phyloP scores from a whole-genome alignment of 2,888 invertebrate genomes.

The Drosophila prostipennis region DNA sequence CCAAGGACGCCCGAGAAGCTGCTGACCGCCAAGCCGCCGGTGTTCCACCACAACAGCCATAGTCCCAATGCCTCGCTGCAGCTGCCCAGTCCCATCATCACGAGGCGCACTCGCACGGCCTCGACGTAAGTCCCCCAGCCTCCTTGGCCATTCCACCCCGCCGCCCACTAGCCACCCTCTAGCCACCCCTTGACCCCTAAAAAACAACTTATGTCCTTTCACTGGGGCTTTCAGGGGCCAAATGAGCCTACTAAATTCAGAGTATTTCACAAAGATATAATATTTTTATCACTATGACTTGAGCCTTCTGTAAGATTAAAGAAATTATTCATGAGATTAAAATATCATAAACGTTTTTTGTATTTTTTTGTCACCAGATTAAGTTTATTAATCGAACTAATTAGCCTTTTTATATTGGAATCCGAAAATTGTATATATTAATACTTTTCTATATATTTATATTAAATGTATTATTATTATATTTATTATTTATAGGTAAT shows the following conservation, averaged over 20 bases:
- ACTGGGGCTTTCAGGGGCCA: background rate
- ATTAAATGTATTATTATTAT: too few species aligned
- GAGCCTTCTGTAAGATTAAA: too few species aligned
- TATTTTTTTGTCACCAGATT: too few species aligned
- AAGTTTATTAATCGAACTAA: too few species aligned
- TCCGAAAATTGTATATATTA: too few species aligned
- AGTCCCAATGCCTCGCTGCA: constrained; percentile 84
- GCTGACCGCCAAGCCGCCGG: constrained; percentile 77
- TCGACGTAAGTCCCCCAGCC: constrained; percentile 88
- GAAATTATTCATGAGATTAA: too few species aligned
- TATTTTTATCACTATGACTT: too few species aligned
- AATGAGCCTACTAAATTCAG: background rate
- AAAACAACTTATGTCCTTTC: background rate
- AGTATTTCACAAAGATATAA: too few species aligned
- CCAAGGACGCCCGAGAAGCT: constrained; percentile 80
- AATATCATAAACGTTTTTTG: too few species aligned
- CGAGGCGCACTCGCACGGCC: constrained; percentile 90
- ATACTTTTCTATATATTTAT: too few species aligned
- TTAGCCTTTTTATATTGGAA: too few species aligned
- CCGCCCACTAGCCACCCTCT: background rate
- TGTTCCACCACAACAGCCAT: constrained; percentile 73
- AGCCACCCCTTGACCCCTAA: constrained; percentile 1
- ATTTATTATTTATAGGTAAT: too few species aligned
- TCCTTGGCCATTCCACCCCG: background rate
- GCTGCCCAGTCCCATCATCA: constrained; percentile 92